Evolutionary conservation across 2,113 vertebrate genomes (phyloP).

Genomic region (Thunnus maccoyii): DNA sequence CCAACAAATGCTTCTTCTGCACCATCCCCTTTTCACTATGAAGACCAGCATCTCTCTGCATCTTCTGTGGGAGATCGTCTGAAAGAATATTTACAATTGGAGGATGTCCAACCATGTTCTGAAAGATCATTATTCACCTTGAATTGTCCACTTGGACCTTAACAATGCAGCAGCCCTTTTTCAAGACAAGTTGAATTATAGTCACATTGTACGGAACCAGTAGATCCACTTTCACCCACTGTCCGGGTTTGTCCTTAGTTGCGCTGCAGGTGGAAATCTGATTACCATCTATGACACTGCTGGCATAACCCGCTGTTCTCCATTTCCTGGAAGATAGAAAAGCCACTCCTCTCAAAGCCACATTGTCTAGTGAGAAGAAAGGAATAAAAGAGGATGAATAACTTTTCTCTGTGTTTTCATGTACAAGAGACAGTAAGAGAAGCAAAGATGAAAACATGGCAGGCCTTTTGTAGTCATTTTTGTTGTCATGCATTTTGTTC

Average conservation of each 20-base stretch:
- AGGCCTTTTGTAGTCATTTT: too few species aligned
- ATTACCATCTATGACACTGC: slow-evolving; percentile 2
- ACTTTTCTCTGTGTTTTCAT: too few species aligned
- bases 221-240: slow-evolving; percentile 41
- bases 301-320: background rate
- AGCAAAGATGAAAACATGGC: too few species aligned
- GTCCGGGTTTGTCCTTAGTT: slow-evolving; percentile 1
- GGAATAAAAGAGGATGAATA: too few species aligned
- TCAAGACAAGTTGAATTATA: slow-evolving; percentile 5
- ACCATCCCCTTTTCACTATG: too few species aligned
- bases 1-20: too few species aligned
- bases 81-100: too few species aligned
- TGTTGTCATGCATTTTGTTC: too few species aligned
- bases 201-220: slow-evolving; percentile 14
- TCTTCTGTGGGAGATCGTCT: too few species aligned
- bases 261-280: background rate
- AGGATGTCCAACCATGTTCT: too few species aligned
- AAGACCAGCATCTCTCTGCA: too few species aligned
- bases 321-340: slow-evolving; percentile 5
- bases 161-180: background rate
- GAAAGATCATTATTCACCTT: slow-evolving; percentile 6
- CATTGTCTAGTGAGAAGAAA: slow-evolving; percentile 8
- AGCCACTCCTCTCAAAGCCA: slow-evolving; percentile 27
- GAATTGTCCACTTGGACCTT: background rate
- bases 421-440: too few species aligned